Evolutionary conservation across 2,797 vertebrate species (phyloP).

Genomic region (Phrynocephalus vlangalii): DNA sequence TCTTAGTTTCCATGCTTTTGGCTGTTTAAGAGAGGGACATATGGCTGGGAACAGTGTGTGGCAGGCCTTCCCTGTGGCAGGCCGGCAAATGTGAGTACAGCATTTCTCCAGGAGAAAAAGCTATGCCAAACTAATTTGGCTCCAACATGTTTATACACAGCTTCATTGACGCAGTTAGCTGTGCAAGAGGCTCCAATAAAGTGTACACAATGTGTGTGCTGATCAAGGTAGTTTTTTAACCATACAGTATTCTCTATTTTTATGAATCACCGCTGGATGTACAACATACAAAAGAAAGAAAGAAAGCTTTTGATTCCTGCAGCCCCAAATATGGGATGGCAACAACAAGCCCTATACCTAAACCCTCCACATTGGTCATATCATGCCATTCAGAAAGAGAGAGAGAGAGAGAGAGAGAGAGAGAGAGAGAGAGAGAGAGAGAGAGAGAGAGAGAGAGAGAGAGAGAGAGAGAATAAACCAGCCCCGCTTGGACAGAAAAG

Average conservation of each 20-base stretch:
- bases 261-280: not conserved
- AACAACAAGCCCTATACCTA: not conserved
- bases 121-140: slow-evolving; percentile 52
- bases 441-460: too few relatives aligned
- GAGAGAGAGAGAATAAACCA: too few relatives aligned
- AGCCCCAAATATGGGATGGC: not conserved
- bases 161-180: not conserved
- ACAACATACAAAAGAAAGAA: not conserved
- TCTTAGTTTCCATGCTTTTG: not conserved
- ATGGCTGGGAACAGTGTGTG: slow-evolving; percentile 58
- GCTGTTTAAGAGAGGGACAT: slow-evolving; percentile 47
- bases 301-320: not conserved
- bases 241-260: not conserved
- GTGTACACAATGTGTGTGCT: not conserved
- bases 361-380: too few relatives aligned
- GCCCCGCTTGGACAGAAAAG: too few relatives aligned
- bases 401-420: too few relatives aligned
- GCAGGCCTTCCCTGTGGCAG: not conserved
- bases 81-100: slow-evolving; percentile 43
- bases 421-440: too few relatives aligned
- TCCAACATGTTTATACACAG: slow-evolving; percentile 29
- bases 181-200: not conserved
- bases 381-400: not conserved
- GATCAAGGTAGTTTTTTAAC: not conserved
- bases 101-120: slow-evolving; percentile 42